Evolutionary conservation across 2,113 vertebrate genomes (phyloP).

Genomic region (Rafetus swinhoei): DNA sequence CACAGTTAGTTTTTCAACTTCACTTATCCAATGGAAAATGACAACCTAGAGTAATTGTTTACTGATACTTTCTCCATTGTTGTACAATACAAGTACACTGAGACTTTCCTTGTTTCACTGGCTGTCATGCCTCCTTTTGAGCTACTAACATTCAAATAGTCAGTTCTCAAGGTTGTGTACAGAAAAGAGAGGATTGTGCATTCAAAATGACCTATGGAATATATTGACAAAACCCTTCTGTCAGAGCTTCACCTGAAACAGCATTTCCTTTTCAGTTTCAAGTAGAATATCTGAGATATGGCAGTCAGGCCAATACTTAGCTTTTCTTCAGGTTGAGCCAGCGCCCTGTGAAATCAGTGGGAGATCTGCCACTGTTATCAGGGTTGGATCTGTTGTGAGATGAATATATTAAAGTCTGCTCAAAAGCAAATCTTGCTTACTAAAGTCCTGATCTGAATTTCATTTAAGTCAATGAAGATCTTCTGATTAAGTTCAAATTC

Average conservation of each 20-base stretch:
- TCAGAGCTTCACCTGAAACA: not conserved
- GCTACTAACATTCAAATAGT: not conserved
- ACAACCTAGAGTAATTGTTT: not conserved
- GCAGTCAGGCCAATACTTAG: not conserved
- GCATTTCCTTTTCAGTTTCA: not conserved
- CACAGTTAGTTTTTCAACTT: not conserved
- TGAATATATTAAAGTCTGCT: not conserved
- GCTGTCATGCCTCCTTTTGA: not conserved
- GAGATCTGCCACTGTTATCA: not conserved
- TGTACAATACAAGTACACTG: not conserved
- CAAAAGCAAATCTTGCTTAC: not conserved
- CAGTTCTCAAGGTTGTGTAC: not conserved
- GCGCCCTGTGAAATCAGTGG: not conserved
- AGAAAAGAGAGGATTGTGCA: not conserved
- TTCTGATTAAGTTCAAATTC: not conserved
- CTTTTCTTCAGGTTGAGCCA: not conserved
- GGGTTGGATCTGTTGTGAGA: not conserved
- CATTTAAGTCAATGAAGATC: not conserved
- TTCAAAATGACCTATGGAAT: not conserved
- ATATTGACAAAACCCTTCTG: not conserved
- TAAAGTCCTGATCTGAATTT: not conserved
- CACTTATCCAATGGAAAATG: not conserved
- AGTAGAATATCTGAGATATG: not conserved
- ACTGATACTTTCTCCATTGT: not conserved
- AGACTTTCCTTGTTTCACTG: not conserved